Percentiles rank a stretch among this genome's conserved stretches.
These are phyloP conservation scores for Synergus itoensis DNA, from an alignment of 2,888 invertebrate genomes.

Conservation along the genomic window DNA sequence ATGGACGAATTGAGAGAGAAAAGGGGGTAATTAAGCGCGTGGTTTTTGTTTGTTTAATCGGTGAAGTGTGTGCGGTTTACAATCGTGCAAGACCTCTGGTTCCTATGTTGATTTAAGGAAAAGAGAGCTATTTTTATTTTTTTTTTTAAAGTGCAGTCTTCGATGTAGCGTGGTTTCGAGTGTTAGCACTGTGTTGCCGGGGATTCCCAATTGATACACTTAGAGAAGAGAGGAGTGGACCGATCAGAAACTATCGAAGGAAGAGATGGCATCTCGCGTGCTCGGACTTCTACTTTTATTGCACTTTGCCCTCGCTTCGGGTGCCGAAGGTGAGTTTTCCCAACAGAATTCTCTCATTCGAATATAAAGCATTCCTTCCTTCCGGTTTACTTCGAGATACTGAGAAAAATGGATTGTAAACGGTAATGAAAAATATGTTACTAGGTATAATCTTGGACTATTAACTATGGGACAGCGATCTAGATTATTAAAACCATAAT, in stretches of 20 bases:
- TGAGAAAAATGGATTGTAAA: no score
- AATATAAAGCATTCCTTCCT: not conserved
- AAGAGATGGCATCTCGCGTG: slow-evolving; percentile 40
- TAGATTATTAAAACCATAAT: no score
- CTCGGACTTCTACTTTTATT: slow-evolving; percentile 26
- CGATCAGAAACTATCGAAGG: slow-evolving; percentile 10
- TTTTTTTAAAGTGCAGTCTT: slow-evolving; percentile 13
- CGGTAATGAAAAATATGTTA: no score
- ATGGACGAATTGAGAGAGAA: slow-evolving; percentile 6
- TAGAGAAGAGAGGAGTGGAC: slow-evolving; percentile 22
- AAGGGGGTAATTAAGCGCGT: not conserved
- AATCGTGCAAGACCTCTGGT: slow-evolving; percentile 10
- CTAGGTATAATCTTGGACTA: no score
- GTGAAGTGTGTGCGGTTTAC: slow-evolving; percentile 26
- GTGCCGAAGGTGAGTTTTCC: slow-evolving; percentile 24
- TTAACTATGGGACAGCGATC: no score
- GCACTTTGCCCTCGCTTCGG: slow-evolving; percentile 22
- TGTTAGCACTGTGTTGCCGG: slow-evolving; percentile 16
- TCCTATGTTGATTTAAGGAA: slow-evolving; percentile 32
- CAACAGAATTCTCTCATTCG: slow-evolving; percentile 4
- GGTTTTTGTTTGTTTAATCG: not conserved
- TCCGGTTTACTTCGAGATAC: not conserved
- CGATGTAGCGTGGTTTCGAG: slow-evolving; percentile 37
- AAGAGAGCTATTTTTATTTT: not conserved
- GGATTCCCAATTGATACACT: slow-evolving; percentile 34